Evolutionary conservation across 2,888 invertebrate species (phyloP), one percentile per base, ranked within the genome.

Genomic region (Rhagium mordax): DNA sequence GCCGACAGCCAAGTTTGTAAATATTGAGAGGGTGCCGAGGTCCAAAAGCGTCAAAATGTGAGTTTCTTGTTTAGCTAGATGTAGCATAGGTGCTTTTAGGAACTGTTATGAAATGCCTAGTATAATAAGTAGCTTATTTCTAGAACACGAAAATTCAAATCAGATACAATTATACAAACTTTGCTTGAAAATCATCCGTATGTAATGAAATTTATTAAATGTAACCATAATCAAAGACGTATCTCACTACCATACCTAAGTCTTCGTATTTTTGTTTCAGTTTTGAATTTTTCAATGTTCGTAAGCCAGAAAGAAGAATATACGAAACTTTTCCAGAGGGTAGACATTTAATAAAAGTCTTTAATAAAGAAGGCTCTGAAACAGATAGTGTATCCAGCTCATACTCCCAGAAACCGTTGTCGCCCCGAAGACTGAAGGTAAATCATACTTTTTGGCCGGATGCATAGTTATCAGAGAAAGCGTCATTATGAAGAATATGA

Each of bases 381-480:
- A 83, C 87, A 68, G 88, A 87, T 67, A 88, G 88, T 53, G 83
- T 83, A 75, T 86, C 88, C 60, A 86, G 81, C 69, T 77, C 89
- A 65, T 86, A 88, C 74, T 84, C 85, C 15, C 83, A 87, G 53
- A 89, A 90, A 74, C 90, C 91, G 3, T 89, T 90, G 83, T 91
- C 91, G 3, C 90, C 91, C 60, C 89, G 90, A 69, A 89, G 90
- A 82, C 88, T 90, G 81, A 90, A 90, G 86, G 91, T 91, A 89
- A 89, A 89, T 49, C 8, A 41, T 27, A 55, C 6, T 4, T 4
- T 24, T 4, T 4, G 24, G 3, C 24, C n/a, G n/a, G n/a, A n/a
- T n/a, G n/a, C n/a, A n/a, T n/a, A n/a, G n/a, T n/a, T n/a, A n/a
- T n/a, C n/a, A n/a, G n/a, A n/a, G n/a, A n/a, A n/a, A n/a, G n/a